These are phyloP conservation scores for Ditylenchus dipsaci DNA, from an alignment of 1,140 invertebrate species.

Conservation along the genomic window DNA sequence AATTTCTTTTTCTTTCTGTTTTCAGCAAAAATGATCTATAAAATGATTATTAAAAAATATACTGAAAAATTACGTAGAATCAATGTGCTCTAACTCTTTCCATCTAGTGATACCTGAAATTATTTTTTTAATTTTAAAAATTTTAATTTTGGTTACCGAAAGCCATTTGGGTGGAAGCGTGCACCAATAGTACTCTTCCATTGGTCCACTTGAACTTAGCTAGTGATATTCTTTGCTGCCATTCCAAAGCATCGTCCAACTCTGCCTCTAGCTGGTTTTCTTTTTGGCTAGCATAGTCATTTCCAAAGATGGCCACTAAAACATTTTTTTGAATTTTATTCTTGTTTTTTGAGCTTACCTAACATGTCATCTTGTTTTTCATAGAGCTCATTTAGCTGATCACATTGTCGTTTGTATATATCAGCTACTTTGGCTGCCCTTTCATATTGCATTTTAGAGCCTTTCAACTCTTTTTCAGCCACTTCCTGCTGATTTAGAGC, in stretches of 20 bases:
- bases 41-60: constrained; percentile 15
- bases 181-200: constrained; percentile 61
- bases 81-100: constrained; percentile 59
- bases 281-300: neutral
- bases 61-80: constrained; percentile 57
- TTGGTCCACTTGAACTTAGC: constrained; percentile 65
- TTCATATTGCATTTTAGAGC: constrained; percentile 50
- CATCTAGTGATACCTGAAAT: constrained; percentile 59
- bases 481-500: constrained; percentile 61
- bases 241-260: constrained; percentile 63
- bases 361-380: constrained; percentile 64
- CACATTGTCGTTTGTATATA: constrained; percentile 58
- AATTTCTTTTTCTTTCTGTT: too few relatives aligned
- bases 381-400: constrained; percentile 63
- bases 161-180: constrained; percentile 62
- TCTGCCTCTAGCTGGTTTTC: constrained; percentile 60
- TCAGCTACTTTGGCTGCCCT: constrained; percentile 51
- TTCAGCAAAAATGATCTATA: constrained; percentile 3
- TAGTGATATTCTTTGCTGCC: constrained; percentile 62
- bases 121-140: neutral
- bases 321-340: neutral
- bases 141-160: constrained; percentile 44
- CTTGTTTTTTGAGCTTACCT: constrained; percentile 57
- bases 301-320: neutral
- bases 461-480: constrained; percentile 57